phyloP scores from a whole-genome alignment of 92 coral and sea anemone species.

The Virgularia gustaviana region DNA sequence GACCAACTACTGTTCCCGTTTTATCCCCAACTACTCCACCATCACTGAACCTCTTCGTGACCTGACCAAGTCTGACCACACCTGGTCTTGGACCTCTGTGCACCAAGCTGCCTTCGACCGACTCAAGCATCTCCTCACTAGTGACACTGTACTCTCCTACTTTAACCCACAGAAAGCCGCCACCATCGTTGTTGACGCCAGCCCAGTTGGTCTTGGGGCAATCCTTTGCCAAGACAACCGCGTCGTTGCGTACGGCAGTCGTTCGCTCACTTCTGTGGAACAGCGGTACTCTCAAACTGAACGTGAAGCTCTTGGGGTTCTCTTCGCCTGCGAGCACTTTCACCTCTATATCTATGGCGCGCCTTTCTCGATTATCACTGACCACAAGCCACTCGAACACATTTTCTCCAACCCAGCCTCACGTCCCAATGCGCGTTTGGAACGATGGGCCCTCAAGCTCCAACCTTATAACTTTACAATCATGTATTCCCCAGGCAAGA shows the following conservation, averaged over 20 bases:
- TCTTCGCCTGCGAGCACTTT: constrained; percentile 42
- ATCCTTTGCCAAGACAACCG: constrained; percentile 25
- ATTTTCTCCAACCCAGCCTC: background rate
- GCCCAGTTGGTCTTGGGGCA: constrained; percentile 41
- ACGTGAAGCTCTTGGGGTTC: constrained; percentile 31
- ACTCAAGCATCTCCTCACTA: constrained; percentile 26
- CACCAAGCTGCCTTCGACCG: constrained; percentile 30
- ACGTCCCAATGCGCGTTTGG: background rate
- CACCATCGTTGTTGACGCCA: constrained; percentile 30
- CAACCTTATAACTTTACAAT: background rate
- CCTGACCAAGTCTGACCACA: constrained; percentile 6
- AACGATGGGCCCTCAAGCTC: background rate
- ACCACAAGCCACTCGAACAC: constrained; percentile 5
- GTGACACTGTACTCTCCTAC: constrained; percentile 20
- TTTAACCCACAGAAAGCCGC: constrained; percentile 31
- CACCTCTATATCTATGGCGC: constrained; percentile 13
- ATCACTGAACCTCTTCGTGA: background rate
- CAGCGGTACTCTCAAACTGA: constrained; percentile 45
- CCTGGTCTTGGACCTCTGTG: constrained; percentile 4
- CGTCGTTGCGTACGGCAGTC: constrained; percentile 37
- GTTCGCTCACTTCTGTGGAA: constrained; percentile 36
- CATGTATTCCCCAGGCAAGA: background rate
- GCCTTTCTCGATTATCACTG: background rate
- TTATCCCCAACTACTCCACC: constrained; percentile 6
- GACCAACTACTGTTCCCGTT: constrained; percentile 42